Conservation (phyloP, 1,140 invertebrate genomes). For the Batillaria attramentaria region DNA sequence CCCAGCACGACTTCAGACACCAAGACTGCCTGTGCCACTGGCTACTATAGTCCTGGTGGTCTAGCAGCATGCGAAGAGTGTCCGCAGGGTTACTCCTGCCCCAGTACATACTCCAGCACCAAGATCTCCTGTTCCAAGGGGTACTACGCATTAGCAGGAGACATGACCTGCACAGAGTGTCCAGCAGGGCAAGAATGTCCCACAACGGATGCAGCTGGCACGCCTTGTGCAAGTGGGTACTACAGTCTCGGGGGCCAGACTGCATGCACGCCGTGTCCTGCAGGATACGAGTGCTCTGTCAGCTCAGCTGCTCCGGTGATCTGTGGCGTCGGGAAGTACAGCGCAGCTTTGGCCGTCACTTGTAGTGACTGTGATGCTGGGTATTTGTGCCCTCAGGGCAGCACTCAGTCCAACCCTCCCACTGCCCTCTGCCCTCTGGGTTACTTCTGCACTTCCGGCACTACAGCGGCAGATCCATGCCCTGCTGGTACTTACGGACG, state of each 20-base stretch:
- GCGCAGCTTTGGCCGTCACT: conserved; percentile 38
- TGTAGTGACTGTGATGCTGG: conserved; percentile 60
- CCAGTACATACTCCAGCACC: conserved; percentile 52
- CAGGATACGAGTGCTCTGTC: conserved; percentile 59
- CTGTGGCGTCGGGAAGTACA: conserved; percentile 62
- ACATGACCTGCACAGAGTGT: conserved; percentile 59
- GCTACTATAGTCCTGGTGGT: conserved; percentile 59
- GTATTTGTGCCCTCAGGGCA: conserved; percentile 64
- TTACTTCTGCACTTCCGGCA: conserved; percentile 64
- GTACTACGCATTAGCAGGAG: conserved; percentile 55
- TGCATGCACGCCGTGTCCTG: conserved; percentile 60
- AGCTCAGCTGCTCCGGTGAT: conserved; percentile 47
- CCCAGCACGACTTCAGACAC: conserved; percentile 47
- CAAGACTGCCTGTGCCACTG: conserved; percentile 52
- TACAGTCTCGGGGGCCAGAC: conserved; percentile 63
- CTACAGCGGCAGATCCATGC: conserved; percentile 54
- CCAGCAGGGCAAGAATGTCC: conserved; percentile 65
- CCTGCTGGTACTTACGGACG: conserved; percentile 62
- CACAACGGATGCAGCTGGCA: conserved; percentile 45
- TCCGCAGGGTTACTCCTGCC: conserved; percentile 65
- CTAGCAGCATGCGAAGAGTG: conserved; percentile 56
- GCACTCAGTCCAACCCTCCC: conserved; percentile 53
- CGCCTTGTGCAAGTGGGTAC: conserved; percentile 54
- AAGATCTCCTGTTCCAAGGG: conserved; percentile 55
- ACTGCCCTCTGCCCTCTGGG: conserved; percentile 58